Evolutionary conservation across 2,888 invertebrate genomes (phyloP), one percentile per base, ranked within the genome.

Genomic region (Blera fallax): DNA sequence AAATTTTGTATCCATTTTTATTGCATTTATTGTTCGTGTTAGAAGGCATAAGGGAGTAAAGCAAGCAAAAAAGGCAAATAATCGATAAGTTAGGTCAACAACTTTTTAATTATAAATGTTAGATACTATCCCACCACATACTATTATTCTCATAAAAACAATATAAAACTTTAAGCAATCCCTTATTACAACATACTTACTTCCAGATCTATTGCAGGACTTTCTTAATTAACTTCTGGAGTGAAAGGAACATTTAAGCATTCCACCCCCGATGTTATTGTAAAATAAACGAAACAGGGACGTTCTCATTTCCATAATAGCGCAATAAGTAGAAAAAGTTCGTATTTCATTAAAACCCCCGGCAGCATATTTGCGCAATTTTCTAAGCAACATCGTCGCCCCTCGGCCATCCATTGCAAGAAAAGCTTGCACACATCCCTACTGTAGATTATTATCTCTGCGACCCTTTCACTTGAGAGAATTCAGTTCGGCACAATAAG

Each of bases 301-400:
- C 45, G 11, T 8, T 24, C 45, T 16, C 27, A 65, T 50, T 65
- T 29, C 24, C 65, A 48, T 65, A 65, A 65, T 24, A 37, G 50
- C 34, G 50, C 14, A 65, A 65, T 50, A 50, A 65, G 34, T 65
- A 65, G 50, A 21, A 50, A 50, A 65, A 65, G 48, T 50, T 34
- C 6, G 14, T 21, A 16, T 65, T 65, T 65, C 32, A 65, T 50
- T 50, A 65, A 37, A 65, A 24, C 10, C 10, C 24, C 48, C 14
- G 5, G 34, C 65, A 65, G 65, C 34, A 65, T 48, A 34, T 34
- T 65, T 45, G 40, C 32, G 64, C 32, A 64, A 34, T 32, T 50
- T 50, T 37, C 65, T 34, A 50, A 34, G 65, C 34, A 50, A 24
- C 11, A 34, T 50, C 64, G 32, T n/a, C 18, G 14, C 43, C 60